Evolutionary conservation across 2,113 vertebrate genomes (phyloP), one percentile per base, ranked within the genome.

Genomic region (Arothron firmamentum): DNA sequence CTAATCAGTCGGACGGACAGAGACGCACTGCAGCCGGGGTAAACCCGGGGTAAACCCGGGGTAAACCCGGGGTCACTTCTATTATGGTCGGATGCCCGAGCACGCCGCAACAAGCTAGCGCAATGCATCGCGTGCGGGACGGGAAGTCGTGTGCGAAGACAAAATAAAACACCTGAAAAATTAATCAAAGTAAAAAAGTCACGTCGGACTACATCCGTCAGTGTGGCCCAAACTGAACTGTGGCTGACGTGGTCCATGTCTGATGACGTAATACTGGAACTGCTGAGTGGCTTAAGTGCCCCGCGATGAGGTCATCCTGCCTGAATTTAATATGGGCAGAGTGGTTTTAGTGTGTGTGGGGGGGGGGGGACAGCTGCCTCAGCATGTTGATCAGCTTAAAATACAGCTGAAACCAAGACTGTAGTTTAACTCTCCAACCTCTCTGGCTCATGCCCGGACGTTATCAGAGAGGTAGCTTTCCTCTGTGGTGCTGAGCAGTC

Each of bases 291-390:
- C 50, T 59, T 1, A 70, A 78, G 67, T 67, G 73, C 67, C 55
- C 6, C 5, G 8, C 63, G 75, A 81, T 83, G 82, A 85, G 70
- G 78, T 87, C 78, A 85, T 78, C 55, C 9, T 43, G 38, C 20
- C 45, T 64, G 71, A 78, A 74, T 85, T 72, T 79, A 81, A 85
- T 81, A 78, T 80, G 34, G 69, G 74, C 77, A 74, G 79, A 88
- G 80, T 79, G 78, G 73, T 67, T 78, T 23, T 45, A 38, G 62
- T 14, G 3, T 25, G 25, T 3, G 25, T 6, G 25, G 25, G 6
- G 25, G 18, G 23, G 18, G 41, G 20, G 52, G 63, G 48, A n/a
- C 57, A 60, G 62, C 65, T 79, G 56, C 54, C 52, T 78, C 63
- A 77, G 70, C 56, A n/a, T 9, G 28, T 17, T 12, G 7, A 53